These are phyloP conservation scores for Oreochromis aureus DNA, from an alignment of 2,113 vertebrate genomes.

Conservation along the genomic window DNA sequence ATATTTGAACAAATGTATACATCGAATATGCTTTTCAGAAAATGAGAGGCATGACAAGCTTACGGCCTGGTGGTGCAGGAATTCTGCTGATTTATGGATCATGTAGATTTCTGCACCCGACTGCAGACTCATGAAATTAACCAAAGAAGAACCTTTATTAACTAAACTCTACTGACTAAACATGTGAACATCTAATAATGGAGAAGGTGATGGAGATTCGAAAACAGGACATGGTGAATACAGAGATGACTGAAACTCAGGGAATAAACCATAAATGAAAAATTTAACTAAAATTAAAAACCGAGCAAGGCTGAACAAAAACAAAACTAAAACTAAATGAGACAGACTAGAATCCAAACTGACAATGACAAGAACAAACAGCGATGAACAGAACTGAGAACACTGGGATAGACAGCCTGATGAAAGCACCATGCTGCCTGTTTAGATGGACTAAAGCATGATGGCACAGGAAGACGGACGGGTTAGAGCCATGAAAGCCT, in stretches of 20 bases:
- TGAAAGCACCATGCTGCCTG: not conserved
- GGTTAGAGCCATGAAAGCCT: not conserved
- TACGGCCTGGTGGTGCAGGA: not conserved
- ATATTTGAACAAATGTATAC: not conserved
- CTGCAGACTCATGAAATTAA: not conserved
- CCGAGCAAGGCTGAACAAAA: not conserved
- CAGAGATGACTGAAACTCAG: not conserved
- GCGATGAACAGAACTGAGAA: not conserved
- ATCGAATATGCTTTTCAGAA: not conserved
- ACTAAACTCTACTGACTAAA: not conserved
- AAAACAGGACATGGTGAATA: not conserved
- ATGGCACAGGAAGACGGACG: not conserved
- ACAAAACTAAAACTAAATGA: not conserved
- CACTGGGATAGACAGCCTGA: not conserved
- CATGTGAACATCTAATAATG: not conserved
- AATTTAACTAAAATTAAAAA: not conserved
- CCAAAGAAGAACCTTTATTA: not conserved
- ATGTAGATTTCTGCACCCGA: not conserved
- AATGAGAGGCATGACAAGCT: not conserved
- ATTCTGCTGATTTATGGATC: not conserved
- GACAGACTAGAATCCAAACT: not conserved
- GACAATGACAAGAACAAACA: not conserved
- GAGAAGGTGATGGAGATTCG: not conserved
- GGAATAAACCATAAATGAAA: not conserved
- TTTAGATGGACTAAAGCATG: not conserved